Evolutionary conservation across 1,140 invertebrate species (phyloP), one percentile per base, ranked within the genome.

Genomic region (Anastrepha obliqua): DNA sequence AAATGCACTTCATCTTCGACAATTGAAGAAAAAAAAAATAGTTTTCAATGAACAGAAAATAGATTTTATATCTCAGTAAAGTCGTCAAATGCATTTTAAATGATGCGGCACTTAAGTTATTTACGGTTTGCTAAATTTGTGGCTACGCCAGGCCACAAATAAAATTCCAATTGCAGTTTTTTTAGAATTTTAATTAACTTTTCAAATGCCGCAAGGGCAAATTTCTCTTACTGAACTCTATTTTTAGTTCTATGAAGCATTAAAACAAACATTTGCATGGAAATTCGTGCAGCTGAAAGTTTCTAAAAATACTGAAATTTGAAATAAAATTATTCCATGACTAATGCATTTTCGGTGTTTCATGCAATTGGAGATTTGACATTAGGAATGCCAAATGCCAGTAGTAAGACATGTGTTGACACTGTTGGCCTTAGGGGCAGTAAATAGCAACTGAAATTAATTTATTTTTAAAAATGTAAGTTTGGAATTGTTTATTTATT

Each of bases 261-360:
- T 62, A 5, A 55, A 6, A 55, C 60, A 62, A 13, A 62, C 60
- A 17, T 62, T 62, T 62, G n/a, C 60, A 62, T 17, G 29, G 29
- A 62, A 15, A 9, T 6, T 17, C 4, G 2, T 9, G n/a, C 15
- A 17, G 29, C 60, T 62, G 15, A 62, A n/a, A 17, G 60, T 13
- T n/a, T 17, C 60, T 62, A 44, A 78, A 15, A 59, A 59, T 86
- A 86, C 55, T 9, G 39, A 44, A 62, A 44, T 62, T 86, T 55
- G 55, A 86, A 59, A 39, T 44, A 58, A 86, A 86, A 47, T 86
- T 29, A 5, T 86, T 42, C 8, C 17, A 62, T 17, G 13, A 3
- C 59, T 47, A 86, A 86, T 81, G 74, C 74, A 81, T 20, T 81
- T 81, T 81, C 8, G 70, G 39, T 74, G 70, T 74, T 67, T 67